Conservation (phyloP, 2,888 invertebrate genomes). For the Antitype chi region DNA sequence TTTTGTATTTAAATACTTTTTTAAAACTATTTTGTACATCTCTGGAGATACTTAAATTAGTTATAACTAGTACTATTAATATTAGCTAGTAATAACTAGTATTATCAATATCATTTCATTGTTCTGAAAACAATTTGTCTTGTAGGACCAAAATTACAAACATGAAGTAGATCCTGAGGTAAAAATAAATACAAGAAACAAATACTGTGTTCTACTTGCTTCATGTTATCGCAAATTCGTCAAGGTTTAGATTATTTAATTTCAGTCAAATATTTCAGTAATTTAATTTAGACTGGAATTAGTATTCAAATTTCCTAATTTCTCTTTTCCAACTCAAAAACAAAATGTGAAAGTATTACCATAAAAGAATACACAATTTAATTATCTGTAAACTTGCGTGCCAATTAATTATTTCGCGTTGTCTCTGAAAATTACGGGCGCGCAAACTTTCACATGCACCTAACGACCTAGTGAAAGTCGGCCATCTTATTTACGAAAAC, state of each 20-base stretch:
- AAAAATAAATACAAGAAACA: neutral
- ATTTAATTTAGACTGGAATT: slow-evolving; percentile 15
- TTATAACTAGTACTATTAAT: no score
- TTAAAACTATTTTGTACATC: no score
- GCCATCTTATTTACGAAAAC: slow-evolving; percentile 58
- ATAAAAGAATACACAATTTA: slow-evolving; percentile 46
- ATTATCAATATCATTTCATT: neutral
- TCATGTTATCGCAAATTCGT: slow-evolving; percentile 7
- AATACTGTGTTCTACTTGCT: slow-evolving; percentile 13
- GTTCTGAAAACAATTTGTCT: slow-evolving; percentile 5
- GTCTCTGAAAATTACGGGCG: slow-evolving; percentile 67
- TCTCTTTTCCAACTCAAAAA: slow-evolving; percentile 31
- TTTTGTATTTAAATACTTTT: no score
- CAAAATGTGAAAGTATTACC: slow-evolving; percentile 51
- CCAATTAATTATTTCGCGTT: slow-evolving; percentile 59
- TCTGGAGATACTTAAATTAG: no score
- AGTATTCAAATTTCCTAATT: slow-evolving; percentile 26
- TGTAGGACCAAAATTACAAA: neutral
- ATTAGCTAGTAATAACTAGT: no score
- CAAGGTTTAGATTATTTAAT: slow-evolving; percentile 17
- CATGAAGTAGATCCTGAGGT: neutral
- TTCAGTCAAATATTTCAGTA: slow-evolving; percentile 28
- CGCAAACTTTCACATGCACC: slow-evolving; percentile 63
- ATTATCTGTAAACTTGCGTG: slow-evolving; percentile 57
- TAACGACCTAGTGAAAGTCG: slow-evolving; percentile 65